phyloP scores from a whole-genome alignment of 2,797 vertebrate genomes.

The Benthosema pterotum region DNA sequence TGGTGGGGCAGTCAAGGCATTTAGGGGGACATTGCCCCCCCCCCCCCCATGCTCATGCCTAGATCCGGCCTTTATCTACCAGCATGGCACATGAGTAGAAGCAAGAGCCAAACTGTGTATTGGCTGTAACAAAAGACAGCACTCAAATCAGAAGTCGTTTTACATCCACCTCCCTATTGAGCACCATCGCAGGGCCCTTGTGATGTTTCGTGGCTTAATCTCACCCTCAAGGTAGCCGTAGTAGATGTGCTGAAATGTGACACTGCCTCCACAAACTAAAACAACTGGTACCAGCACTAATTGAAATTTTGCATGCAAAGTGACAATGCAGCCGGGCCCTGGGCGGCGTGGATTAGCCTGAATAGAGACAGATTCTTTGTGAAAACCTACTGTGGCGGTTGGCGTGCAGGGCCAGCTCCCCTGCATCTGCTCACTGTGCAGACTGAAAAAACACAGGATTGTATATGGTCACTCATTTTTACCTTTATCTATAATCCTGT shows the following conservation, averaged over 20 bases:
- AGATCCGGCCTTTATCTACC: too few species aligned
- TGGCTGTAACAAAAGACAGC: conserved; percentile 14
- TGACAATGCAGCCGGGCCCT: conserved; percentile 81
- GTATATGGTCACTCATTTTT: conserved; percentile 72
- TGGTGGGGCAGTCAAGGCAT: too few species aligned
- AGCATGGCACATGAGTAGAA: not conserved
- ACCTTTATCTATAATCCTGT: conserved; percentile 78
- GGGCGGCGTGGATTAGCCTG: conserved; percentile 83
- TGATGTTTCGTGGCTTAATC: conserved; percentile 65
- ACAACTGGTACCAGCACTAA: conserved; percentile 88
- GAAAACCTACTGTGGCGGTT: conserved; percentile 82
- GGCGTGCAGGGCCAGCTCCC: conserved; percentile 75
- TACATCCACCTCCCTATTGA: conserved; percentile 7
- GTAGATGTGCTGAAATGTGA: conserved; percentile 73
- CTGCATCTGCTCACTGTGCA: conserved; percentile 80
- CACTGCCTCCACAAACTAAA: conserved; percentile 72
- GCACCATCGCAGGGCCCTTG: conserved; percentile 17
- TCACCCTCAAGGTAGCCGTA: conserved; percentile 72
- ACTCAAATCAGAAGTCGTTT: conserved; percentile 15
- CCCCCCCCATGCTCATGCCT: too few species aligned
- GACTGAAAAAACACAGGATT: conserved; percentile 76
- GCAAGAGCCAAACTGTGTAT: not conserved
- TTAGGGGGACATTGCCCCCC: too few species aligned
- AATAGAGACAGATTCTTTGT: conserved; percentile 86
- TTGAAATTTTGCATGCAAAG: conserved; percentile 88